Conservation (phyloP, 2,113 vertebrate species). For the Hippoglossus stenolepis region DNA sequence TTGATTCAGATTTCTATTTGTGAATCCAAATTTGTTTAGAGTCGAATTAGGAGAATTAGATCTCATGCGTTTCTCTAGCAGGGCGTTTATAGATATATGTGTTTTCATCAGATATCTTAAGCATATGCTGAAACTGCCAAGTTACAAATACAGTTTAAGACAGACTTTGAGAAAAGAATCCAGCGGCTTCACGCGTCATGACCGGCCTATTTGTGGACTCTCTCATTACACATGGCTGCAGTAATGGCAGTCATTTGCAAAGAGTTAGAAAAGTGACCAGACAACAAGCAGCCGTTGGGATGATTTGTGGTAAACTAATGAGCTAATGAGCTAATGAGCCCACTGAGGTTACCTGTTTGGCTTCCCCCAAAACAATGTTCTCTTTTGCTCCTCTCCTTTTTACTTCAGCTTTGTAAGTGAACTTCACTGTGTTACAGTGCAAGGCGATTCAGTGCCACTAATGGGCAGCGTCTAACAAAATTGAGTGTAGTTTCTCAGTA, state of each 20-base stretch:
- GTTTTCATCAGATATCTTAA: neutral
- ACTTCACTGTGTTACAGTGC: slow-evolving; percentile 8
- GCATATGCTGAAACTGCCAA: neutral
- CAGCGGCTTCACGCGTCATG: slow-evolving; percentile 3
- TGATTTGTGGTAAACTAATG: slow-evolving; percentile 61
- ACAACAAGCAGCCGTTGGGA: slow-evolving; percentile 28
- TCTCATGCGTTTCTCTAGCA: neutral
- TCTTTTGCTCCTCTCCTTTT: slow-evolving; percentile 11
- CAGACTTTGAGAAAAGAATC: neutral
- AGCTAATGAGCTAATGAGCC: slow-evolving; percentile 70
- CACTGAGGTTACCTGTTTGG: slow-evolving; percentile 73
- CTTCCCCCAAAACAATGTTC: slow-evolving; percentile 37
- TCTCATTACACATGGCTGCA: slow-evolving; percentile 30
- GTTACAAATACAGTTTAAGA: neutral
- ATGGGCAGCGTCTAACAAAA: slow-evolving; percentile 50
- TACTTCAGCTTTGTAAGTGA: slow-evolving; percentile 24
- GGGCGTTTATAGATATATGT: slow-evolving; percentile 7
- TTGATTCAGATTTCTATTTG: slow-evolving; percentile 8
- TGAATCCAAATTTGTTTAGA: slow-evolving; percentile 8
- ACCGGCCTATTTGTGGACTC: slow-evolving; percentile 13
- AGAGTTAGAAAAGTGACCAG: slow-evolving; percentile 58
- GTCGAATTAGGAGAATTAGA: neutral
- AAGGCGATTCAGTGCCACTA: slow-evolving; percentile 32
- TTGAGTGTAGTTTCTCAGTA: slow-evolving; percentile 50
- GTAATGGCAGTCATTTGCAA: slow-evolving; percentile 68